Conservation (phyloP, 64 coral and sea anemone species). For the Actinia tenebrosa region DNA sequence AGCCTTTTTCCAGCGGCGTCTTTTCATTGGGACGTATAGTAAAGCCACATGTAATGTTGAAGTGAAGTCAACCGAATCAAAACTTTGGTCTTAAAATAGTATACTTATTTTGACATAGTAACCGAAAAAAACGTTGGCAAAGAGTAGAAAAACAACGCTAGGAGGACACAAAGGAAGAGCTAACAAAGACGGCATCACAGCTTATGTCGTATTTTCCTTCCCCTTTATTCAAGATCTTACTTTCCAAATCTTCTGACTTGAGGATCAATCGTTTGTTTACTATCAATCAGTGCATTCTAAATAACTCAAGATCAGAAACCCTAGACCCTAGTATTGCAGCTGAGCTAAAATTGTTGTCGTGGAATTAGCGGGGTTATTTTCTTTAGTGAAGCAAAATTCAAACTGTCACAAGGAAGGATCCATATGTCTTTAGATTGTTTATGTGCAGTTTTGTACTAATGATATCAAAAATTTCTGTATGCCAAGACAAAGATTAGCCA, state of each 20-base stretch:
- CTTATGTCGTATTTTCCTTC: background rate
- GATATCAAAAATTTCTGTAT: background rate
- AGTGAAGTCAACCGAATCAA: background rate
- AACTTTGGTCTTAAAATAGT: background rate
- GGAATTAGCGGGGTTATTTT: background rate
- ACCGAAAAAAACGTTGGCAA: background rate
- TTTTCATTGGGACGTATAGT: background rate
- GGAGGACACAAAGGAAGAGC: background rate
- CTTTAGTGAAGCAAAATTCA: background rate
- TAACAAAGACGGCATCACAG: background rate
- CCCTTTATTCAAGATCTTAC: background rate
- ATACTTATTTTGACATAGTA: background rate
- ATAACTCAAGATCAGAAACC: background rate
- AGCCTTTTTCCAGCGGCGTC: background rate
- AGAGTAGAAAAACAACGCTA: background rate
- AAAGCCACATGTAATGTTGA: background rate
- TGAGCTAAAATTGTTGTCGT: background rate
- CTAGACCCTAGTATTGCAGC: background rate
- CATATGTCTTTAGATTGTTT: background rate
- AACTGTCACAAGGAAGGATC: background rate
- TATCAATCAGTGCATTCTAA: background rate
- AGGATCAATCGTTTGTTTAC: background rate
- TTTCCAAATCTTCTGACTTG: background rate
- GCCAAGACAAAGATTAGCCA: background rate
- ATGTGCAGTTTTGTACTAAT: background rate